Evolutionary conservation across 2,113 vertebrate genomes (phyloP).

Genomic region (Myrmecobius fasciatus): DNA sequence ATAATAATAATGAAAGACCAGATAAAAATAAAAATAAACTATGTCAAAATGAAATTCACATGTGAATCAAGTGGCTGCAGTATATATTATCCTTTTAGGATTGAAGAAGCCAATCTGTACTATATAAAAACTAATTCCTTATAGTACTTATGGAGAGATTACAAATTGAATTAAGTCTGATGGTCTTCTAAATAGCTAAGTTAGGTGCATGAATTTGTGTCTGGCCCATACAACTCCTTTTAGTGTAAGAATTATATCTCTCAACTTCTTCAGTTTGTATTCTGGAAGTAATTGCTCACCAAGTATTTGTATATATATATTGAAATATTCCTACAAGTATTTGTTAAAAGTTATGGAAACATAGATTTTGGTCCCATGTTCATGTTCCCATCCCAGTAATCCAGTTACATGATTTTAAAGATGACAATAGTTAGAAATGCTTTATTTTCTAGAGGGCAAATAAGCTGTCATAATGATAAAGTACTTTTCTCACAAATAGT

Average conservation of each 20-base stretch:
- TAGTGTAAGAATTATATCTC: not conserved
- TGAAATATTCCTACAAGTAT: not conserved
- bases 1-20: too few species aligned
- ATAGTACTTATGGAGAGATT: slow-evolving; percentile 23
- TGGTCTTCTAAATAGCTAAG: not conserved
- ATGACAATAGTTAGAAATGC: not conserved
- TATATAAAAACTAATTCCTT: slow-evolving; percentile 4
- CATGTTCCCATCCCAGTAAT: not conserved
- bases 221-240: not conserved
- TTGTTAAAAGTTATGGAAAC: not conserved
- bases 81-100: slow-evolving; percentile 4
- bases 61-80: not conserved
- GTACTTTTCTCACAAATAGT: not conserved
- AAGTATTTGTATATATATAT: not conserved
- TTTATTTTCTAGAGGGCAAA: not conserved
- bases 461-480: not conserved
- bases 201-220: not conserved
- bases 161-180: not conserved
- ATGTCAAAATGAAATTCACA: not conserved
- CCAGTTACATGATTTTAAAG: not conserved
- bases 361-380: not conserved
- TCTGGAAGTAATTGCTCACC: not conserved
- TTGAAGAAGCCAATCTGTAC: not conserved
- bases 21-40: slow-evolving; percentile 9
- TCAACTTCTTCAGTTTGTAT: not conserved